Base-by-base conservation (phyloP, 2,113 vertebrate species). In the Apeltes quadracus region DNA sequence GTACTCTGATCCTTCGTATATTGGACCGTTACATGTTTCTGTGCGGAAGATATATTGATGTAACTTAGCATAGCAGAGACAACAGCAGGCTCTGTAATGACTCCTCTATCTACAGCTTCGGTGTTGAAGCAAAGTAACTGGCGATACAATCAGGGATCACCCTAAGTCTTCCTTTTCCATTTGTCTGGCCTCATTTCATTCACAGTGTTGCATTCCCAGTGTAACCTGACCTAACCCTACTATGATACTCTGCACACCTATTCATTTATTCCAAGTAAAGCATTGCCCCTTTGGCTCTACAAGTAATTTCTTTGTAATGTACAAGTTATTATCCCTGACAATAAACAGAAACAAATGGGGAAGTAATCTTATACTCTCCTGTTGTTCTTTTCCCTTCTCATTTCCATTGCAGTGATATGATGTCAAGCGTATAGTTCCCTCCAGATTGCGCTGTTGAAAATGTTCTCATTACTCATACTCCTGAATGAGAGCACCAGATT, bases 111-210 rank as follows among this genome's bases (percentile, higher is more conserved):
- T 63, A 14, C 23, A 79, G 59, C 67, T 65, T 54, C 62, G n/a
- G 41, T 20, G 25, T 41, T 53, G 29, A 2, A 11, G 20, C 46
- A 27, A 69, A 78, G 69, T 78, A 74, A 81, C 78, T 76, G 78
- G 79, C 66, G 75, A 83, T 72, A 73, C 81, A 87, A 88, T 93
- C 92, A 92, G 88, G 94, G 90, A 92, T 92, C 84, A 78, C 82
- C 84, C 87, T 69, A 88, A 93, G 95, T 95, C 94, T 96, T 96
- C 95, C 94, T 95, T 87, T 87, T 81, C 85, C 84, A 88, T 89
- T 87, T 72, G 36, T 87, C 81, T 75, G 76, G 78, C 91, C 87
- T 88, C 87, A 69, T 81, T 87, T 87, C 85, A 77, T 82, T 87
- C 84, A 70, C 87, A 59, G 72, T 79, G 89, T 81, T 84, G 67